Evolutionary conservation across 2,888 invertebrate species (phyloP).

Genomic region (Rhimphoctona megacephalus): DNA sequence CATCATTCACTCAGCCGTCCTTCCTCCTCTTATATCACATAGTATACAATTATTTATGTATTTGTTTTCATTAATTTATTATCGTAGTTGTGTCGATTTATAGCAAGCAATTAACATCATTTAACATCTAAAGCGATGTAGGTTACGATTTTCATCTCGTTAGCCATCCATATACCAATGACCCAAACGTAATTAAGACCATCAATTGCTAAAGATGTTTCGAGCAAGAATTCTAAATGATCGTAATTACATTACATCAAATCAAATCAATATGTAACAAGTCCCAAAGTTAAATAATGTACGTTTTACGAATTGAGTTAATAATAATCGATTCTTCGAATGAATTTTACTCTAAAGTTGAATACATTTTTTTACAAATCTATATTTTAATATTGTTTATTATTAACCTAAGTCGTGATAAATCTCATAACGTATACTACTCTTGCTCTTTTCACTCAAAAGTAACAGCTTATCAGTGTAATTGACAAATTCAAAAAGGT

Average conservation of each 20-base stretch:
- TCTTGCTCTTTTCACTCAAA: neutral
- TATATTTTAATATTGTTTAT: neutral
- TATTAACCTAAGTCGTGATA: neutral
- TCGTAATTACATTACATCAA: neutral
- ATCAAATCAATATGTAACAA: neutral
- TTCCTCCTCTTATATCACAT: neutral
- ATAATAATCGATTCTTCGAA: neutral
- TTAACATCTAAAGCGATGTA: constrained; percentile 12
- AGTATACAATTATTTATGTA: constrained; percentile 10
- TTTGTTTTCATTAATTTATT: constrained; percentile 7
- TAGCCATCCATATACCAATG: neutral
- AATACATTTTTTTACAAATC: neutral
- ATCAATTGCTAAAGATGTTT: constrained; percentile 9
- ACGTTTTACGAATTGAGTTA: neutral
- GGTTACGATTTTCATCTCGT: neutral
- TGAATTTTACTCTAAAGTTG: neutral
- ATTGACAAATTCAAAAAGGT: constrained; percentile 9
- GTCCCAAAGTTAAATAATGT: neutral
- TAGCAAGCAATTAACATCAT: constrained; percentile 15
- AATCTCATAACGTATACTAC: neutral
- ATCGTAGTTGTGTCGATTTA: neutral
- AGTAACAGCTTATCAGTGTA: neutral
- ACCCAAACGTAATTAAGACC: neutral
- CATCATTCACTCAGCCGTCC: neutral
- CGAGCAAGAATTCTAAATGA: constrained; percentile 7